Base-by-base conservation (phyloP, 2,113 vertebrate species). In the Otolemur garnettii region DNA sequence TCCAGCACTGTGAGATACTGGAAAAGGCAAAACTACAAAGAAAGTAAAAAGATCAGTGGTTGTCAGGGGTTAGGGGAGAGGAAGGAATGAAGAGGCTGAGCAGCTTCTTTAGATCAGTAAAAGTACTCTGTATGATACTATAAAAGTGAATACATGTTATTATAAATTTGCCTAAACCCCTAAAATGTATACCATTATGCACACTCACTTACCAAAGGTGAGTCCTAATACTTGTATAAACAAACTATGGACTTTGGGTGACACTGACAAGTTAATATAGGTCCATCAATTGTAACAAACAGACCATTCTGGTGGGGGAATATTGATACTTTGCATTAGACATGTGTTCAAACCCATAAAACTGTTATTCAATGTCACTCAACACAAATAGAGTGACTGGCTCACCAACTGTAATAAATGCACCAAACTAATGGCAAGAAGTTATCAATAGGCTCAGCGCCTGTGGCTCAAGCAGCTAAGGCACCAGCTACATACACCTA, bases 281-380 rank as follows among this genome's bases (percentile, higher is more conserved):
- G 35, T 66, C 74, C 57, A 33, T 66, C 42, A 62, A 35, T 9
- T 90, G 4, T 33, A 64, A 71, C 35, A 78, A 88, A 60, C 55
- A 45, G 26, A 59, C 35, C 18, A 60, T 35, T 72, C 18, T 50
- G 17, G 22, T 62, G 7, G 19, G 4, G 13, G 12, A 14, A 14
- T 45, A 26, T 38, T 74, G n/a, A 72, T 22, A 83, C 1, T 42
- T 92, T 6, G 30, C 22, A 90, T 26, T 18, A 92, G 12, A 17
- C 45, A 94, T 68, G 50, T 85, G 68, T 93, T 42, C 80, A 86
- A 89, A 85, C 22, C 57, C 79, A 89, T 10, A 84, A 33, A 92
- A 95, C 19, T 45, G n/a, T 69, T 86, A 80, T 42, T 68, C 28
- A 3, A 1, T 15, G 14, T 68, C 83, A 57, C 42, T 85, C 72